Base-by-base conservation (phyloP, 2,113 vertebrate species). In the Reinhardtius hippoglossoides region DNA sequence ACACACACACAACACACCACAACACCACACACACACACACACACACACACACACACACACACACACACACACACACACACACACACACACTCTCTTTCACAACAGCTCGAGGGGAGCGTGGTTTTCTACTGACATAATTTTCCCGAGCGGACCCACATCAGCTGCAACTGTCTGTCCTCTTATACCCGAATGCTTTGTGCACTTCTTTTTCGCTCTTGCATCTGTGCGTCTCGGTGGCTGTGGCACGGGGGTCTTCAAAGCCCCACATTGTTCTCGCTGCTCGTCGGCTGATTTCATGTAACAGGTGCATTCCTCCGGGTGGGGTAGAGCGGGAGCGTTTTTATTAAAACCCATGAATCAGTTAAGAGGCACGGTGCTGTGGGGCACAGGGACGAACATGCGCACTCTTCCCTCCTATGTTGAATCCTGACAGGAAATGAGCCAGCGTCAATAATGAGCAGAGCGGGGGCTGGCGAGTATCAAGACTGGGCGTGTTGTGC, bases 341-440 rank as follows among this genome's bases (percentile, higher is more conserved):
- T 90, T 84, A 82, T 90, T 84, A 86, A 91, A 84, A 40, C 60
- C 12, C 76, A 67, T 71, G 71, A 88, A 87, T 90, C 71, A 74
- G 70, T 85, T 67, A 68, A 35, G 69, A 73, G 67, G 27, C 2
- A 0, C 3, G 6, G n/a, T 18, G 56, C 55, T 59, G 13, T 52
- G 26, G 54, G 67, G 73, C 57, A 58, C 69, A 40, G 15, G 46
- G 15, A 50, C 46, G 18, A 31, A 31, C 18, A 18, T 20, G 55
- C 26, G 21, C 31, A 4, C 67, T 52, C 27, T 61, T 63, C 50
- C 48, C 67, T 35, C 37, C 24, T 40, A 26, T 48, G 69, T 46
- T 18, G 67, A 61, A 27, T 52, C 78, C 16, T 3, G 5, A 40
- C 65, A 71, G 76, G 61, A 86, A 68, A 54, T 0, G 62, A 78